phyloP scores from a whole-genome alignment of 2,797 vertebrate species.

The Orientallactaga sibirica region DNA sequence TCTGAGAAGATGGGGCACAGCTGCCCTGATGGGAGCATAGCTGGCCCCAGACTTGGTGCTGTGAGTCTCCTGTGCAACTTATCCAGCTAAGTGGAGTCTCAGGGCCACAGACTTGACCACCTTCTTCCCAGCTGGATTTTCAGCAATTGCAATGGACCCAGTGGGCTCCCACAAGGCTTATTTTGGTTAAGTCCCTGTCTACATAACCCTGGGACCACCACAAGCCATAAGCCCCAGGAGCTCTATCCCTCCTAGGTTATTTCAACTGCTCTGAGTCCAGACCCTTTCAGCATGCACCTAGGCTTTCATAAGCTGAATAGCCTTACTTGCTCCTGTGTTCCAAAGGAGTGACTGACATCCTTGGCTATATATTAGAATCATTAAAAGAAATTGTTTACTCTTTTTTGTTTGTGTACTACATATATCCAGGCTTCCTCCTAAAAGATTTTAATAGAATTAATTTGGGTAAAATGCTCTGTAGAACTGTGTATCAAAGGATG shows the following conservation, averaged over 20 bases:
- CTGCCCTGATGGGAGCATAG: not conserved
- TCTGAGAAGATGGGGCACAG: not conserved
- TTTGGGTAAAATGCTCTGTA: not conserved
- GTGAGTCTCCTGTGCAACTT: not conserved
- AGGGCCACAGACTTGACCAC: too few species aligned
- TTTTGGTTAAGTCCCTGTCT: not conserved
- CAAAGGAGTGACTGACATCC: not conserved
- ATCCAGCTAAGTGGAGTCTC: not conserved
- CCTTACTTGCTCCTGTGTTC: not conserved
- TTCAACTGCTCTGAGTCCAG: too few species aligned
- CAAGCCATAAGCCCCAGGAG: accelerated
- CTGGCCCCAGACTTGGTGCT: not conserved
- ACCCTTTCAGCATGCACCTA: not conserved
- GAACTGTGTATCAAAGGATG: not conserved
- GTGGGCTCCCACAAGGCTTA: not conserved
- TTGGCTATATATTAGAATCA: not conserved
- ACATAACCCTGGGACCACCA: not conserved
- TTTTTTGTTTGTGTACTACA: not conserved
- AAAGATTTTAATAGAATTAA: not conserved
- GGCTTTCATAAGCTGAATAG: not conserved
- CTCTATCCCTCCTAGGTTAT: too few species aligned
- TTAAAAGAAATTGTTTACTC: not conserved
- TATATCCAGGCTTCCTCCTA: not conserved
- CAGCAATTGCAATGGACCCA: too few species aligned
- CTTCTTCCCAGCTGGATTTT: not conserved